Evolutionary conservation across 2,888 invertebrate species (phyloP), one percentile per base, ranked within the genome.

Genomic region (Sthenelais limicola): DNA sequence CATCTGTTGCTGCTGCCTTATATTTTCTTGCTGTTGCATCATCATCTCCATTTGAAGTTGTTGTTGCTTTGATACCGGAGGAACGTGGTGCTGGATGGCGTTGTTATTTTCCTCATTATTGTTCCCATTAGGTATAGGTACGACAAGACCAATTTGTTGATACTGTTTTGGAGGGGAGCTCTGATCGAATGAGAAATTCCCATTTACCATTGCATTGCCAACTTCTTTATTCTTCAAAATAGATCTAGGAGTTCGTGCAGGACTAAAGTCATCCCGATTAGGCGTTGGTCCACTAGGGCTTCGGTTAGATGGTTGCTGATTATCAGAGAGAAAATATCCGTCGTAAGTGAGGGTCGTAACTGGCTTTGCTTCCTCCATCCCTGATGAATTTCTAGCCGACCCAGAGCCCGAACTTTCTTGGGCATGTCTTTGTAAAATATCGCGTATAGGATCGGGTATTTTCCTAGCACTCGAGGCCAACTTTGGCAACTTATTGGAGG

Each of bases 311-410:
- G 51, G 35, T 26, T 28, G 48, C 24, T 54, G 58, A 9, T 32
- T 18, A 32, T 71, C 58, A 24, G 56, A 56, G 32, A 71, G 56
- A 35, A 71, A 71, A 28, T 58, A 71, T n/a, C 71, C 71, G 48
- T 71, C 58, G 47, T 71, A 71, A 21, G 71, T 71, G 12, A 71
- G 30, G 7, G 62, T n/a, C 30, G 43, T 24, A 33, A 21, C 68
- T 9, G 21, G 9, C 12, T 52, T 35, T 1, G 52, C 21, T n/a
- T 21, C 18, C 28, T 68, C 68, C 18, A 68, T 24, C 24, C 47
- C 33, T 21, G 52, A 12, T 0, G 43, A 15, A 30, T 48, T 48
- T 26, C 48, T 48, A 26, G 43, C 18, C 9, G 43, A 43, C 18
- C 9, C 18, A 43, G 18, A 43, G 18, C 43, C 18, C 12, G 43